These are phyloP conservation scores for Sardinella longiceps DNA, from an alignment of 2,797 vertebrate species.

Conservation along the genomic window DNA sequence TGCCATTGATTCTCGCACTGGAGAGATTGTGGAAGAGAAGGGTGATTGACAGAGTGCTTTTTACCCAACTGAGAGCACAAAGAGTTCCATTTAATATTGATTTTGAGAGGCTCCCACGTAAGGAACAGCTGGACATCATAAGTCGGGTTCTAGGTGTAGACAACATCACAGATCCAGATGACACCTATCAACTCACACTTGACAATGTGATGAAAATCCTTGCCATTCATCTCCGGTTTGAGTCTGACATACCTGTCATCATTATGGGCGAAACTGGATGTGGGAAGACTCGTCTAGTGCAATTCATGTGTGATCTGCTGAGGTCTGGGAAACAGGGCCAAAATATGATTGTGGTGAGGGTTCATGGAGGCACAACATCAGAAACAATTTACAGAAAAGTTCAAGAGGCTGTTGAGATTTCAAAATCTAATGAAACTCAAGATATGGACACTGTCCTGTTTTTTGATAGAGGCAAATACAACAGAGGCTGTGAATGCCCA, in stretches of 20 bases:
- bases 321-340: slow-evolving; percentile 43
- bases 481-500: slow-evolving; percentile 78
- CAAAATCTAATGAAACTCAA: slow-evolving; percentile 60
- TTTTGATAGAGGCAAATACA: slow-evolving; percentile 83
- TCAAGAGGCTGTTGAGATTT: slow-evolving; percentile 66
- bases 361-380: slow-evolving; percentile 79
- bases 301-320: slow-evolving; percentile 75
- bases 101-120: slow-evolving; percentile 71
- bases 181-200: slow-evolving; percentile 78
- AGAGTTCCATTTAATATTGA: slow-evolving; percentile 76
- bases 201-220: slow-evolving; percentile 82
- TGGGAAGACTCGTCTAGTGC: slow-evolving; percentile 81
- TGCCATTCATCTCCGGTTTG: slow-evolving; percentile 82
- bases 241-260: slow-evolving; percentile 80
- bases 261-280: slow-evolving; percentile 87
- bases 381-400: slow-evolving; percentile 69
- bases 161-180: slow-evolving; percentile 71
- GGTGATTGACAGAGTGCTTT: slow-evolving; percentile 66
- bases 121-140: slow-evolving; percentile 70
- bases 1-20: slow-evolving; percentile 65
- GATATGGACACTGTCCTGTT: slow-evolving; percentile 78
- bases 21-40: slow-evolving; percentile 63
- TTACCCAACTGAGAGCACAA: slow-evolving; percentile 63
- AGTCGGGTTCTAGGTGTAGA: slow-evolving; percentile 73
- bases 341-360: slow-evolving; percentile 80